A percentile compares a stretch with the other conserved stretches of the same genome.
phyloP scores from a whole-genome alignment of 2,797 vertebrate genomes.

The Hemibagrus guttatus region DNA sequence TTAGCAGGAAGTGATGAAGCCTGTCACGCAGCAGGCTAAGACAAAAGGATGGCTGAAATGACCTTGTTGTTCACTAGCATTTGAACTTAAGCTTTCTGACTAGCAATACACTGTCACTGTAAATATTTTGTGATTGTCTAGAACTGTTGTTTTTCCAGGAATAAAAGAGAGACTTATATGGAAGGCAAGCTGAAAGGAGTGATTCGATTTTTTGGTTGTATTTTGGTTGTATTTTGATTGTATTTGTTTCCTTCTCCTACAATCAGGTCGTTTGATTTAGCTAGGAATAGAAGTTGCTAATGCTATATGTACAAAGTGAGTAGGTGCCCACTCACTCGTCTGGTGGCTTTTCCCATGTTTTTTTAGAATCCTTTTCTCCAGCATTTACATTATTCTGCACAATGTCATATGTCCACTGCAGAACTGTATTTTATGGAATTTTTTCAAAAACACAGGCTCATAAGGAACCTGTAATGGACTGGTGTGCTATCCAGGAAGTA shows the following conservation, averaged over 20 bases:
- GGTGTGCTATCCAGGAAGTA: not conserved
- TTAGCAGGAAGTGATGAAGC: slow-evolving; percentile 9
- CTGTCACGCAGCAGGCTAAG: slow-evolving; percentile 8
- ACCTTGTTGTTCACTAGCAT: slow-evolving; percentile 7
- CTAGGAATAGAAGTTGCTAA: not conserved
- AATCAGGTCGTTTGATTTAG: not conserved
- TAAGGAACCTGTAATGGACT: not conserved
- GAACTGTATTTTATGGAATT: not conserved
- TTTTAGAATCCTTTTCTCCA: not conserved
- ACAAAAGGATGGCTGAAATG: slow-evolving; percentile 3
- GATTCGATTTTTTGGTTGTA: not conserved
- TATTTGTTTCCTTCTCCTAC: not conserved
- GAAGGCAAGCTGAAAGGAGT: not conserved
- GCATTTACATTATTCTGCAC: not conserved
- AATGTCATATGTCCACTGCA: not conserved
- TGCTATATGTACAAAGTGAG: not conserved
- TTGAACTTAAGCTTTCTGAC: not conserved
- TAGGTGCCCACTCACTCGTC: no score
- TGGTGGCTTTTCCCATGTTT: not conserved
- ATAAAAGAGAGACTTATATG: not conserved
- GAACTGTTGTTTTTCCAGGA: not conserved
- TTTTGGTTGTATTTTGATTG: not conserved
- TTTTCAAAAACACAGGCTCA: not conserved
- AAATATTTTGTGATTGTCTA: not conserved
- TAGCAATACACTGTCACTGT: not conserved